These are phyloP conservation scores for Leptinotarsa defecta DNA, from an alignment of 1,140 invertebrate genomes.

Conservation along the genomic window DNA sequence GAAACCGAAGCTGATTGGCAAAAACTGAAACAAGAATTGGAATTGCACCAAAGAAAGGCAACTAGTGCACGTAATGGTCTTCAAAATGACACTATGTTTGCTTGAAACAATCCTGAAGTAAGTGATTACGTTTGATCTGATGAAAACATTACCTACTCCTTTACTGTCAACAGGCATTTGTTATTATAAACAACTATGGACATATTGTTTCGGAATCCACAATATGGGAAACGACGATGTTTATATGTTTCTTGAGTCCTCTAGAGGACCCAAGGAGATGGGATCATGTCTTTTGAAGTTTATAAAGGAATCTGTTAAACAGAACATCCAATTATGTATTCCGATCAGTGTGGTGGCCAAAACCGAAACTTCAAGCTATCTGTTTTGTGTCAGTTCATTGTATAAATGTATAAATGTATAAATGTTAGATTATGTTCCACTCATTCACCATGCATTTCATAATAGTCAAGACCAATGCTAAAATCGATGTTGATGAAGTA, in stretches of 20 bases:
- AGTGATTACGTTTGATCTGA: conserved; percentile 35
- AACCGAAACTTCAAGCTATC: conserved; percentile 38
- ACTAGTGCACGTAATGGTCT: conserved; percentile 24
- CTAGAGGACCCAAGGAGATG: conserved; percentile 36
- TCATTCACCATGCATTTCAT: no score
- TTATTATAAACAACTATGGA: conserved; percentile 41
- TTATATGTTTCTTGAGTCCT: conserved; percentile 34
- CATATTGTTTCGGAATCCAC: conserved; percentile 36
- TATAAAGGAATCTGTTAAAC: conserved; percentile 16
- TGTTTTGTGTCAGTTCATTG: no score
- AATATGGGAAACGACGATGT: conserved; percentile 31
- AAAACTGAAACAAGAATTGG: background rate
- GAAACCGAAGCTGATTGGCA: conserved; percentile 11
- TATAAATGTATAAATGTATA: no score
- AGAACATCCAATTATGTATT: conserved; percentile 36
- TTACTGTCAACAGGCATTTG: conserved; percentile 28
- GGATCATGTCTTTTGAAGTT: conserved; percentile 34
- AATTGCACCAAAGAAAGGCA: conserved; percentile 32
- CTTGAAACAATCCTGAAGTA: conserved; percentile 20
- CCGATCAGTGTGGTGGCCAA: conserved; percentile 37
- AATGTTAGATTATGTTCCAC: no score
- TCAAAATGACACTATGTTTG: conserved; percentile 26
- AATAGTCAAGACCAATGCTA: no score
- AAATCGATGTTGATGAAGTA: no score
- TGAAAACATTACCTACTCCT: conserved; percentile 39